Base-by-base conservation (phyloP, 2,888 invertebrate genomes). In the Ectemnius continuus region DNA sequence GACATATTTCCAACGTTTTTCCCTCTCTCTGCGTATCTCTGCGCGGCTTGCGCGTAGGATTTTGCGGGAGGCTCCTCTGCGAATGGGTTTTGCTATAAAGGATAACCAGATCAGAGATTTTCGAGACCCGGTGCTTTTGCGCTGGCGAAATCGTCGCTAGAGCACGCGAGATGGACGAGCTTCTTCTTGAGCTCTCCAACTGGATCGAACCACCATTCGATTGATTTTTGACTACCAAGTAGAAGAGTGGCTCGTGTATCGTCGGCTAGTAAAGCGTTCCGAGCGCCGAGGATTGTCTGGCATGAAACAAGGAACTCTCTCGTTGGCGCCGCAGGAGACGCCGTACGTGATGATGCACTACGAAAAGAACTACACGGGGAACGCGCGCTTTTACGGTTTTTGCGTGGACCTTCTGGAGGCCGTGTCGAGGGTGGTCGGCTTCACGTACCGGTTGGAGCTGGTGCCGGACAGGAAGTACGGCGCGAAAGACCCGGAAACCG, bases 371-470 rank as follows among this genome's bases (percentile, higher is more conserved):
- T 93, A 93, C 89, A 94, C 94, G 13, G 95, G 95, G 60, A 96
- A 96, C 88, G 93, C 93, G 79, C 92, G 95, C 72, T 96, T 95
- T 91, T 95, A 94, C 90, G 96, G 96, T 65, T 96, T 95, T 91
- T 96, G 96, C 91, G 94, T 96, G 78, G 96, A 96, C 89, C 92
- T 96, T 60, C 92, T 95, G 84, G 93, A 94, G 86, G 92, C 93
- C 71, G 93, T 95, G 82, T 93, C 95, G 2, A 92, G 92, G 79
- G 92, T 94, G 86, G 93, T 95, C 48, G 95, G 95, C 61, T 95
- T 95, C 90, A 93, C 94, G 83, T 95, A 95, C 89, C 93, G 94
- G 72, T 90, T 95, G 85, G 94, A 95, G 86, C 91, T 95, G 79
- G 95, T 94, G 45, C 94, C 95, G 3, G 95, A 95, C 90, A 91